Evolutionary conservation across 1,140 invertebrate genomes (phyloP).

Genomic region (Bombus sylvicola): DNA sequence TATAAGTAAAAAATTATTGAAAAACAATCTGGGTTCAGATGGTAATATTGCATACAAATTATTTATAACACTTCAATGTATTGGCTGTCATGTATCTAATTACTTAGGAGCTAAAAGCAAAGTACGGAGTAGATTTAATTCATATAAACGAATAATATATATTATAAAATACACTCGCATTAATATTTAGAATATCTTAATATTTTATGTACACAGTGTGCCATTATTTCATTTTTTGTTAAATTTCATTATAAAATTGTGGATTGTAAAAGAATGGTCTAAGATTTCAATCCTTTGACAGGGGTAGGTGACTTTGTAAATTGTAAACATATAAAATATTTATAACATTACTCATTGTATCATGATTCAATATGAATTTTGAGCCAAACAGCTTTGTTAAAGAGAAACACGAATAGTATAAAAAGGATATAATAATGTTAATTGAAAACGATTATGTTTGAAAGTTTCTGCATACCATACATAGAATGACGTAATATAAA

Average conservation of each 20-base stretch:
- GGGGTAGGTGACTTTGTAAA: conserved; percentile 10
- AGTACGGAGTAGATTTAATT: conserved; percentile 41
- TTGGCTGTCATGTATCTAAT: conserved; percentile 27
- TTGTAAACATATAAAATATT: conserved; percentile 54
- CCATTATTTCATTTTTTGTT: conserved; percentile 14
- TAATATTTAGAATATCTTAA: conserved; percentile 42
- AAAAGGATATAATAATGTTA: conserved; percentile 36
- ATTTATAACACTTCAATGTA: conserved; percentile 32
- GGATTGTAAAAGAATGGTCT: conserved; percentile 33
- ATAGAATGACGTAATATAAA: conserved; percentile 37
- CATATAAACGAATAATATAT: conserved; percentile 41
- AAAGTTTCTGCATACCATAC: conserved; percentile 18
- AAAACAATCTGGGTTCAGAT: neutral
- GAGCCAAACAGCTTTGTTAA: conserved; percentile 20
- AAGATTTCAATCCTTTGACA: conserved; percentile 23
- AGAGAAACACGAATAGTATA: conserved; percentile 41
- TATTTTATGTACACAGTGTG: conserved; percentile 41
- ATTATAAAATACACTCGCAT: conserved; percentile 47
- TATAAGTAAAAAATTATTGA: conserved; percentile 20
- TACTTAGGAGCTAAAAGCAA: conserved; percentile 52
- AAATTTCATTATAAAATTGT: conserved; percentile 42
- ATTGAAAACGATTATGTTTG: conserved; percentile 8
- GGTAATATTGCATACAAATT: conserved; percentile 36
- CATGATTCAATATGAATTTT: conserved; percentile 35
- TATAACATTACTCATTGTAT: conserved; percentile 21